A percentile compares a stretch with the other conserved stretches of the same genome.
phyloP scores from a whole-genome alignment of 2,888 invertebrate species.

The Caradrina clavipalpis region DNA sequence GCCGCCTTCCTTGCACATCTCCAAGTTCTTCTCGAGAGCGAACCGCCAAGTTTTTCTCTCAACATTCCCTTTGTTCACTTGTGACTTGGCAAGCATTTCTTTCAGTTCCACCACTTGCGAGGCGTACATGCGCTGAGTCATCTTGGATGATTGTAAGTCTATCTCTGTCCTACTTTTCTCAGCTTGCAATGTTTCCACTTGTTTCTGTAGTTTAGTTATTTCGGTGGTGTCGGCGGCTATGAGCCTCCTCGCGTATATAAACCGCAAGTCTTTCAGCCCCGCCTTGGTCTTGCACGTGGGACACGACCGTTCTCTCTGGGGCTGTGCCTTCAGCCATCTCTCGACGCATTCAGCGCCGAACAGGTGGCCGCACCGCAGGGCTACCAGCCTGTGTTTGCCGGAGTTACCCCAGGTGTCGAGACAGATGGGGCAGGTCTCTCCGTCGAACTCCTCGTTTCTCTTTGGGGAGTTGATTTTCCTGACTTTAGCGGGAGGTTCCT shows the following conservation, averaged over 20 bases:
- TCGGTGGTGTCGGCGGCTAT: slow-evolving; percentile 95
- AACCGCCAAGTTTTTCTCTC: slow-evolving; percentile 81
- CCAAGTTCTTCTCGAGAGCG: slow-evolving; percentile 92
- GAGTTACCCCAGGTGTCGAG: slow-evolving; percentile 96
- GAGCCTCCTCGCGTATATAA: slow-evolving; percentile 94
- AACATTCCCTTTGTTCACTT: slow-evolving; percentile 74
- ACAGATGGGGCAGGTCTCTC: slow-evolving; percentile 96
- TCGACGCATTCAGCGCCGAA: slow-evolving; percentile 96
- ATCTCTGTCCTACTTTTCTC: slow-evolving; percentile 91
- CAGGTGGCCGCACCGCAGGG: slow-evolving; percentile 97
- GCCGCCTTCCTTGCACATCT: slow-evolving; percentile 93
- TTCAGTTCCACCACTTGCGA: slow-evolving; percentile 78
- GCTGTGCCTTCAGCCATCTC: slow-evolving; percentile 93
- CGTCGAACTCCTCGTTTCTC: slow-evolving; percentile 90
- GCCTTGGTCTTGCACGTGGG: slow-evolving; percentile 97
- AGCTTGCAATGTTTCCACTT: slow-evolving; percentile 90
- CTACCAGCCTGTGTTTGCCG: slow-evolving; percentile 96
- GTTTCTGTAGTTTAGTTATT: slow-evolving; percentile 92
- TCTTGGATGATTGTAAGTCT: slow-evolving; percentile 90
- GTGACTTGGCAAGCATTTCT: slow-evolving; percentile 78
- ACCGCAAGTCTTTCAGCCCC: slow-evolving; percentile 92
- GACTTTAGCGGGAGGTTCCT: slow-evolving; percentile 78
- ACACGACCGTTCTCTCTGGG: slow-evolving; percentile 92
- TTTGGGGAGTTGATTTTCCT: slow-evolving; percentile 73
- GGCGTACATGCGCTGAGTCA: slow-evolving; percentile 78